Evolutionary conservation across 1,140 invertebrate species (phyloP).

Genomic region (Zaprionus africanus): DNA sequence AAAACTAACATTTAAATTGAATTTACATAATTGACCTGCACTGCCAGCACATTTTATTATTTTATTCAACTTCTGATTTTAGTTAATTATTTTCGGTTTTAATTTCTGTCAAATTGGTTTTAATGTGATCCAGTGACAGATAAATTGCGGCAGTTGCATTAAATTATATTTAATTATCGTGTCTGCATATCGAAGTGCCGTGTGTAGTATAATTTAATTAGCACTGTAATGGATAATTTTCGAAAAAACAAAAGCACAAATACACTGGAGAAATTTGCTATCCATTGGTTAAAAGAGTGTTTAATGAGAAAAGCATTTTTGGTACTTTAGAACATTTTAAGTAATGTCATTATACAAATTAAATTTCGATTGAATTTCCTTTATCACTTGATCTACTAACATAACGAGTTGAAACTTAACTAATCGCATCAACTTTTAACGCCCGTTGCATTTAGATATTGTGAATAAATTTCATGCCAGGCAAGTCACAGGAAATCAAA

Average conservation of each 20-base stretch:
- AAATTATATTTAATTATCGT: neutral
- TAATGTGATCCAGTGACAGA: neutral
- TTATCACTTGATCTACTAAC: neutral
- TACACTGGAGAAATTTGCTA: neutral
- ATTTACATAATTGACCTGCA: neutral
- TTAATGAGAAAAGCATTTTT: too few relatives aligned
- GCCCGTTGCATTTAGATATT: neutral
- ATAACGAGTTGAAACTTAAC: slow-evolving; percentile 15
- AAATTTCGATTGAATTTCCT: neutral
- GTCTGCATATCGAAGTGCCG: neutral
- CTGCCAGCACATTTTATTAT: neutral
- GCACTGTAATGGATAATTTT: neutral
- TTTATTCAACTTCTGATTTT: neutral
- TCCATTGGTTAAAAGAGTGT: neutral
- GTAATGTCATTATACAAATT: neutral
- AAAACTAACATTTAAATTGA: slow-evolving; percentile 1
- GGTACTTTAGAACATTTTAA: neutral
- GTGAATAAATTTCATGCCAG: slow-evolving; percentile 35
- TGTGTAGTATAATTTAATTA: neutral
- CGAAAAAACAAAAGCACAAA: neutral
- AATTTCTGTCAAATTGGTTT: slow-evolving; percentile 14
- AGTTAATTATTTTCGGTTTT: slow-evolving; percentile 7
- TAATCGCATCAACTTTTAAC: slow-evolving; percentile 3
- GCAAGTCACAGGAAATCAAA: slow-evolving; percentile 23
- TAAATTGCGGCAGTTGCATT: neutral